Base-by-base conservation (phyloP, 2,113 vertebrate species). In the Pterocles orientalis region DNA sequence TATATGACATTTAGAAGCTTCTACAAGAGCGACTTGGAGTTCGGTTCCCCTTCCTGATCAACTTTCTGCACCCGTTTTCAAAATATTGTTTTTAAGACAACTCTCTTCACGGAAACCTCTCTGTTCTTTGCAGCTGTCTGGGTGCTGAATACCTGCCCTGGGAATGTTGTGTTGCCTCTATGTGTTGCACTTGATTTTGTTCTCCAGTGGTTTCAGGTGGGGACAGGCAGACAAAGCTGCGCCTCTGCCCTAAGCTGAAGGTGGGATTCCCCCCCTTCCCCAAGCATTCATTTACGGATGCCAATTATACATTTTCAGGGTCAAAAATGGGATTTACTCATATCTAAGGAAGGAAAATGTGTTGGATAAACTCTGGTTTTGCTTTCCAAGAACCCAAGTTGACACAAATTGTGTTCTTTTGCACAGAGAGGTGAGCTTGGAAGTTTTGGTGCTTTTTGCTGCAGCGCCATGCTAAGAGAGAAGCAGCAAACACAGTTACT, bases 401-500 rank as follows among this genome's bases (percentile, higher is more conserved):
- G 53, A 47, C 64, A 36, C 33, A 33, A 75, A 7, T n/a, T 6
- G 2, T 8, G 10, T 19, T 76, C 24, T 60, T 31, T 4, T 10
- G 73, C 39, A 53, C 61, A 54, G 51, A 82, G 43, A 0, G 7
- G 31, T 33, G 25, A 69, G 43, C 71, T 83, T 90, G 65, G 60
- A 65, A 41, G 41, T 36, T 64, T 20, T 36, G 47, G 25, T 92
- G 36, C 66, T 57, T 18, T 45, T 93, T 2, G 1, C 73, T 76
- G 75, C 41, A 54, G 78, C 73, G 82, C 61, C 47, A 39, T 4
- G 12, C 62, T 62, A 45, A 56, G 82, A 80, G 69, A 70, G 56
- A 69, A 86, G 33, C 34, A 60, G 62, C 85, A 86, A 92, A 58
- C 50, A 51, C 39, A 82, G 77, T 90, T 72, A 45, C 50, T 94